Percentiles rank a stretch among this genome's conserved stretches.
These are phyloP conservation scores for Odontothrips loti DNA, from an alignment of 2,888 invertebrate genomes.

Conservation along the genomic window DNA sequence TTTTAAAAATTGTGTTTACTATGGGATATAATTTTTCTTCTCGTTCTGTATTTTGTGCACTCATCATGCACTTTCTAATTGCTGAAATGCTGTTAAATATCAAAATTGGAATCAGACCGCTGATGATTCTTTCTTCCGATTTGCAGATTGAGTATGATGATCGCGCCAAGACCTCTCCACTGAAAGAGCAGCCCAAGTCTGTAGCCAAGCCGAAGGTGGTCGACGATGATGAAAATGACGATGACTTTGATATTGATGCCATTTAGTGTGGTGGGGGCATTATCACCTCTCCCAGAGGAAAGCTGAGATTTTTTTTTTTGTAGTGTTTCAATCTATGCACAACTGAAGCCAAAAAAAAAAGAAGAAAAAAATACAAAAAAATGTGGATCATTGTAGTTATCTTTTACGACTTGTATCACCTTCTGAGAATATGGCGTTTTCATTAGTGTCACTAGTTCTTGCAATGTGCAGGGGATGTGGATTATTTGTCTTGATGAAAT, in stretches of 20 bases:
- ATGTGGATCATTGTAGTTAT: background rate
- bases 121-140: conserved; percentile 30
- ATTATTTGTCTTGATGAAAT: background rate
- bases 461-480: background rate
- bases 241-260: conserved; percentile 89
- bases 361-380: background rate
- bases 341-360: background rate
- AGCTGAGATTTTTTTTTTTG: background rate
- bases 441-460: background rate
- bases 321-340: conserved; percentile 7
- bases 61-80: too few relatives aligned
- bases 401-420: background rate
- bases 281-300: conserved; percentile 10
- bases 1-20: too few relatives aligned
- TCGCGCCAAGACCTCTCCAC: conserved; percentile 70
- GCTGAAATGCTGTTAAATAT: too few relatives aligned
- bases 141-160: conserved; percentile 82
- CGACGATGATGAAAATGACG: conserved; percentile 65
- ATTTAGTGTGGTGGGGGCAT: conserved; percentile 55
- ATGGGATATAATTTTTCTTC: too few relatives aligned
- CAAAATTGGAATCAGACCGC: too few relatives aligned
- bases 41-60: too few relatives aligned
- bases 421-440: background rate
- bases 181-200: conserved; percentile 57
- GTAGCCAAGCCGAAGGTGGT: conserved; percentile 47